Base-by-base conservation (phyloP, 2,888 invertebrate genomes). In the Deilephila porcellus region DNA sequence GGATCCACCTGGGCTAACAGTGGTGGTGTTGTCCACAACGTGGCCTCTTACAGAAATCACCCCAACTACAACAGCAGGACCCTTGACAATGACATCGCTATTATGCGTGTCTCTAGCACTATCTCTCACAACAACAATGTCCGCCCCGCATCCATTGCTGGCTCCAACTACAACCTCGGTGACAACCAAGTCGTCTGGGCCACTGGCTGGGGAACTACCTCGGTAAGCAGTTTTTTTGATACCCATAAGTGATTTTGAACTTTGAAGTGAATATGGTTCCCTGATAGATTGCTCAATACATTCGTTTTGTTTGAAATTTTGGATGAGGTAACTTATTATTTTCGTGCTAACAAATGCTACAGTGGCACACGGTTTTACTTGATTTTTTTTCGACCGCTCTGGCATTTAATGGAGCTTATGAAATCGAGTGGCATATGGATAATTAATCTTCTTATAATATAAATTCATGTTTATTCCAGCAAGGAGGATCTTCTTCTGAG, bases 171-270 rank as follows among this genome's bases (percentile, higher is more conserved):
- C 74, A 82, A 85, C 64, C 78, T 90, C 6, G 83, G 77, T 4
- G 88, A 86, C 34, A 86, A 90, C 74, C 83, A 84, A 60, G 78
- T 79, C 5, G 89, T 91, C 2, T 86, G 89, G 83, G 89, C 92
- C 20, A 84, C 87, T 59, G 95, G 95, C 76, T 94, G 93, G 93
- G 93, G 93, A n/a, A 73, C 75, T 0, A 87, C 80, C 63, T 78
- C 78, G 32, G 89, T 90, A 77, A 86, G 86, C 83, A 14, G 25
- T 25, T 60, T 8, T 29, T 73, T 59, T 53, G 34, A 56, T 56
- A 56, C 6, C 20, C 6, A n/a, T 56, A n/a, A 6, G 5, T n/a
- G n/a, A 56, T 56, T 56, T 56, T 56, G 56, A n/a, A 2, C 0
- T 45, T 45, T 14, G 14, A 45, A 45, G 45, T 14, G 45, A 8